Evolutionary conservation across 2,113 vertebrate species (phyloP).

Genomic region (Salvator merianae): DNA sequence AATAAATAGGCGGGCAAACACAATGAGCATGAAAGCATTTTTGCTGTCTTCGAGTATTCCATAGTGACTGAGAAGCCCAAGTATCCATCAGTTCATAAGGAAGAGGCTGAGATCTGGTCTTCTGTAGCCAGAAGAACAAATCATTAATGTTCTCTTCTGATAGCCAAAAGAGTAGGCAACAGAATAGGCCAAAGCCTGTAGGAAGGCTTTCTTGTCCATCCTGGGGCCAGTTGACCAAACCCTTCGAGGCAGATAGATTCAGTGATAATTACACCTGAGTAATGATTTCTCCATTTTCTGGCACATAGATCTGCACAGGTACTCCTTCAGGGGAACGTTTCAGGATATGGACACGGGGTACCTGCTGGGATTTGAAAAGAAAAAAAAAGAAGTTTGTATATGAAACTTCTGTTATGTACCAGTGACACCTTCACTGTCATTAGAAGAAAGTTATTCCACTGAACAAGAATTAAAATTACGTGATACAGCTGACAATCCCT

Average conservation of each 20-base stretch:
- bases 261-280: conserved; percentile 81
- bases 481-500: neutral
- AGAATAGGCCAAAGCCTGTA: neutral
- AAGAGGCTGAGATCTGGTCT: neutral
- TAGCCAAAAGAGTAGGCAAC: neutral
- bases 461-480: neutral
- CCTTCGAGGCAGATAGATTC: neutral
- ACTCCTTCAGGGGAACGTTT: conserved; percentile 83
- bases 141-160: neutral
- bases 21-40: too few species aligned
- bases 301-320: conserved; percentile 85
- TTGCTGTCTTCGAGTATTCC: neutral
- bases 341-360: conserved; percentile 76
- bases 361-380: conserved; percentile 60
- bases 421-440: neutral
- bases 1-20: conserved; percentile 6
- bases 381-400: neutral
- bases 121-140: neutral
- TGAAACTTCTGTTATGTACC: neutral
- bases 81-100: neutral
- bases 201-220: neutral
- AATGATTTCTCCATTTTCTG: conserved; percentile 84
- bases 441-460: neutral
- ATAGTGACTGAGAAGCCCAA: neutral
- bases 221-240: neutral